Conservation (phyloP, 2,113 vertebrate species). For the Caretta caretta region DNA sequence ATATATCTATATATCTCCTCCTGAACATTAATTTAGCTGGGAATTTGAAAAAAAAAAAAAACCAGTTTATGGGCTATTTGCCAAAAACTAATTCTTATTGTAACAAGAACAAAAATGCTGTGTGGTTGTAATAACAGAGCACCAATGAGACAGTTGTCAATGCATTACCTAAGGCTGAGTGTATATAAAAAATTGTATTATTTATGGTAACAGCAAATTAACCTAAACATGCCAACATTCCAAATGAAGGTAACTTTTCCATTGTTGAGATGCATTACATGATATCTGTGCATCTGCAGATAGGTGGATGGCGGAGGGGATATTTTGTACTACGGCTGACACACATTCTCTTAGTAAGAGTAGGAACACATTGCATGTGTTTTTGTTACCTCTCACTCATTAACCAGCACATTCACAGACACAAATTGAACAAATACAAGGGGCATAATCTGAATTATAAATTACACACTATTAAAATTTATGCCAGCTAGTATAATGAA, state of each 20-base stretch:
- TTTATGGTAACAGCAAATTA: not conserved
- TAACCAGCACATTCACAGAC: not conserved
- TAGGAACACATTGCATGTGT: not conserved
- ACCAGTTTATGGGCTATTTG: not conserved
- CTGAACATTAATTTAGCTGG: conserved; percentile 20
- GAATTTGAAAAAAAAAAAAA: conserved; percentile 13
- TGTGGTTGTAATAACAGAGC: not conserved
- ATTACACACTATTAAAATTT: not conserved
- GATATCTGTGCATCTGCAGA: not conserved
- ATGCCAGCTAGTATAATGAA: not conserved
- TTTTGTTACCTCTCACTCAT: not conserved
- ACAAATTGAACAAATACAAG: not conserved
- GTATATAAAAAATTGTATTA: conserved; percentile 28
- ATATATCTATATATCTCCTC: not conserved
- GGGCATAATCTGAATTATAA: not conserved
- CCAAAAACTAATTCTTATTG: not conserved
- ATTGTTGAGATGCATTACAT: not conserved
- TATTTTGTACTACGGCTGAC: not conserved
- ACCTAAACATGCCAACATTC: not conserved
- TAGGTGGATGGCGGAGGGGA: too few species aligned
- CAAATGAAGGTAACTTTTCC: not conserved
- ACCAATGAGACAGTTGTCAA: not conserved
- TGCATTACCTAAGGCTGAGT: not conserved
- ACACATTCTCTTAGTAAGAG: not conserved
- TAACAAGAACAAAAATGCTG: not conserved